Percentiles rank a stretch among this genome's conserved stretches.
Conservation (phyloP, 2,888 invertebrate species). For the Argynnis bischoffii region DNA sequence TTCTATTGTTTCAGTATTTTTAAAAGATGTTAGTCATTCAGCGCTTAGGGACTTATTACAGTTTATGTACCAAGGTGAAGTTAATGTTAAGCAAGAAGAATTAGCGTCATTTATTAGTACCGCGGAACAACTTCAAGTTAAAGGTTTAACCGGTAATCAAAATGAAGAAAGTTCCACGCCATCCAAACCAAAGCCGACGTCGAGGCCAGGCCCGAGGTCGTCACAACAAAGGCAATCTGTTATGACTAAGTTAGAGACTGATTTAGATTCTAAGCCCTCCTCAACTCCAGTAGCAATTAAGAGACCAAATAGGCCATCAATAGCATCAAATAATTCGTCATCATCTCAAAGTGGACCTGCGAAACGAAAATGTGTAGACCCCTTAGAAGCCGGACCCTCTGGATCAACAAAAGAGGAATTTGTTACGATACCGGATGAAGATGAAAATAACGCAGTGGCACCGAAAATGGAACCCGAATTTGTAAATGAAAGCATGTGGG, state of each 20-base stretch:
- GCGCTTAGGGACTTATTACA: constrained; percentile 87
- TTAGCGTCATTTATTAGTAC: constrained; percentile 87
- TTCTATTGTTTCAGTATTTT: constrained; percentile 81
- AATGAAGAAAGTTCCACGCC: constrained; percentile 82
- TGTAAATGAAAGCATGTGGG: constrained; percentile 83
- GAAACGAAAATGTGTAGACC: constrained; percentile 83
- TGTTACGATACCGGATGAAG: constrained; percentile 79
- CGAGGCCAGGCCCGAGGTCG: constrained; percentile 85
- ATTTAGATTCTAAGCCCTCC: constrained; percentile 84
- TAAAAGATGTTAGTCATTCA: constrained; percentile 87
- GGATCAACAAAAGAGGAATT: constrained; percentile 81
- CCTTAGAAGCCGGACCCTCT: constrained; percentile 83
- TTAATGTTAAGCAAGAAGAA: constrained; percentile 88
- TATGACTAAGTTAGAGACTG: constrained; percentile 84
- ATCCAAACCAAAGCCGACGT: constrained; percentile 82
- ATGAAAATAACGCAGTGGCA: constrained; percentile 82
- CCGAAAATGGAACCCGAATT: constrained; percentile 87
- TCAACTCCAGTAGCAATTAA: constrained; percentile 83
- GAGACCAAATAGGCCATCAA: constrained; percentile 85
- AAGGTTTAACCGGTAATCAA: constrained; percentile 86
- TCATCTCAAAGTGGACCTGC: constrained; percentile 83
- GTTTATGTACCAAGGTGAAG: constrained; percentile 88
- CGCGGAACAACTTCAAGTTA: constrained; percentile 87
- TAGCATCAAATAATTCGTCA: constrained; percentile 82
- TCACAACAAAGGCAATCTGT: constrained; percentile 84